Evolutionary conservation across 2,888 invertebrate species (phyloP), one percentile per base, ranked within the genome.

Genomic region (Scaptomyza flava): DNA sequence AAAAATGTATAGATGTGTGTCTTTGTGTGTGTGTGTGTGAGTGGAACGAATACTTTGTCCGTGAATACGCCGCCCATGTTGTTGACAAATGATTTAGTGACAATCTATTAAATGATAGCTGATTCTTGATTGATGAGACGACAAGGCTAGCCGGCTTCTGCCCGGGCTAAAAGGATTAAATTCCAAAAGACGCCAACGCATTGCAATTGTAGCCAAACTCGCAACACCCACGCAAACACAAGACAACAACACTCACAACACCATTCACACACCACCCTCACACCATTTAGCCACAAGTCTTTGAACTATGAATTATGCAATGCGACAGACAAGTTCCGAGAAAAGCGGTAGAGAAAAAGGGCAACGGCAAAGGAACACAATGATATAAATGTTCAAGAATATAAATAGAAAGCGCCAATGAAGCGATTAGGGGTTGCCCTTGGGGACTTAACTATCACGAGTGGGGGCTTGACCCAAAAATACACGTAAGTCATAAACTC

Each of bases 11-110:
- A 27, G 27, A 3, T 27, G 11, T 36, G n/a, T 34, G 34, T 8
- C 2, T 52, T 31, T 50, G 50, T 42, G 38, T 50, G 36, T 20
- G 20, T 34, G 43, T 12, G 3, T 52, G 36, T 50, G 50, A 42
- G 36, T 53, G 33, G 14, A 56, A 71, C 85, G 14, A 61, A 77
- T 85, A 81, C 58, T 80, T 83, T 73, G 58, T 53, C 53, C 56
- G 42, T 48, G 42, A 27, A 27, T 14, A 14, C 23, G 43, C 34
- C 59, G 45, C n/a, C 34, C 52, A 47, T 48, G 45, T 68, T 86
- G 78, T 81, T 77, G 78, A 83, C 87, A 79, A 83, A 81, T 79
- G 87, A 86, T 83, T 86, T 83, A 86, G 66, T 72, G 78, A 86
- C 76, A 82, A 86, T 80, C 71, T 73, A 82, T 82, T 80, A 81